Base-by-base conservation (phyloP, 2,113 vertebrate genomes). In the Brachirus orientalis region DNA sequence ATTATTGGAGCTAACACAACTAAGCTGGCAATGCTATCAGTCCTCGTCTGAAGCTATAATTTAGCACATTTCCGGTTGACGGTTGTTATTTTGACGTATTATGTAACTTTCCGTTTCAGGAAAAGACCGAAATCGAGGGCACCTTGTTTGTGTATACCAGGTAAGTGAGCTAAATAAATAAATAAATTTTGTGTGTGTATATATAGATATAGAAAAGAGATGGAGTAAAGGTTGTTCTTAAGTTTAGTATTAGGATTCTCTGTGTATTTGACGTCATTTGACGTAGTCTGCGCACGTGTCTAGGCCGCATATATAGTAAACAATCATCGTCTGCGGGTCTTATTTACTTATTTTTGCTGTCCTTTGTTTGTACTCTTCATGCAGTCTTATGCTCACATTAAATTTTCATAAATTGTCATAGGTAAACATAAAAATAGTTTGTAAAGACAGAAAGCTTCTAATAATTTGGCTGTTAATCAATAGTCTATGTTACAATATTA, bases 41-140 rank as follows among this genome's bases (percentile, higher is more conserved):
- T 16, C 9, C 2, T 7, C 36, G 4, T 41, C 9, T 2, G 6
- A 16, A 12, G 20, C 4, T 56, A 1, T 67, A 47, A 13, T 44
- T 38, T 22, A 67, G 22, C 19, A 36, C 2, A 12, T 3, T 46
- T n/a, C 51, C 1, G 2, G 14, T 47, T 3, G 53, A 3, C 45
- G 3, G 10, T 16, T 22, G 11, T 65, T 62, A 14, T 36, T 53
- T 48, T 62, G 6, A 57, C 47, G 11, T 3, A 3, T 11, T 28
- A n/a, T 9, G 11, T 53, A 19, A 36, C 51, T 87, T 1, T 84
- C 44, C 81, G 2, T 86, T 93, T 19, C 75, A 99, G 98, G 97
- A 98, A 89, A 99, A 99, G 88, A 99, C 96, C 0, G 96, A 98
- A 74, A 96, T 98, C 80, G 98, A 99, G 90, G 97, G 98, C 18